phyloP scores from a whole-genome alignment of 2,797 vertebrate genomes.

The Sebastes wilsoni region DNA sequence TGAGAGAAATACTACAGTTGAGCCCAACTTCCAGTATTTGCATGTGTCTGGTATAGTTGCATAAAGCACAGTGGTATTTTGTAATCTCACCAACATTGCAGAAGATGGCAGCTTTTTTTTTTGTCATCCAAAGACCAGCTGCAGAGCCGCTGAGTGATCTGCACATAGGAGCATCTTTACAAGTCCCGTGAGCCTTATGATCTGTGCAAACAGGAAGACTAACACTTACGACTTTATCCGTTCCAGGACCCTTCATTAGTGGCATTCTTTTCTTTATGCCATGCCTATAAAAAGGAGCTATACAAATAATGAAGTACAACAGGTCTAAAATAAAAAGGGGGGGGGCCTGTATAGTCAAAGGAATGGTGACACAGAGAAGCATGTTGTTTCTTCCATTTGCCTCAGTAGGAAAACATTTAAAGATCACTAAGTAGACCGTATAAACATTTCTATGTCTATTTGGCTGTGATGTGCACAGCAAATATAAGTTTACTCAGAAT shows the following conservation, averaged over 20 bases:
- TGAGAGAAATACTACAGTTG: not conserved
- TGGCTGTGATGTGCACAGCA: not conserved
- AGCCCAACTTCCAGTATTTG: not conserved
- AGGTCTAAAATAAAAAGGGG: conserved; percentile 22
- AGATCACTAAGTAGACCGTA: not conserved
- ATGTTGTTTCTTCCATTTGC: conserved; percentile 5
- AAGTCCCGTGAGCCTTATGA: conserved; percentile 8
- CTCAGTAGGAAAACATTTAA: not conserved
- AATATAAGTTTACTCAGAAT: not conserved
- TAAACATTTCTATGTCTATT: not conserved
- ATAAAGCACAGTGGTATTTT: conserved; percentile 11
- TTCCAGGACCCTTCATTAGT: conserved; percentile 15
- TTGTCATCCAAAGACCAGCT: not conserved
- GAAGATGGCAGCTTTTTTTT: not conserved
- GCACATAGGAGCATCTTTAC: not conserved
- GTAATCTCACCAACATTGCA: conserved; percentile 8
- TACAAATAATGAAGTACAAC: conserved; percentile 54
- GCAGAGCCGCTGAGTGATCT: not conserved
- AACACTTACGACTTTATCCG: not conserved
- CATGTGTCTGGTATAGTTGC: not conserved
- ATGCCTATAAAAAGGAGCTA: conserved; percentile 61
- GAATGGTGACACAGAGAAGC: conserved; percentile 6
- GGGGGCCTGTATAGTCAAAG: conserved; percentile 14
- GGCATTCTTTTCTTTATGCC: conserved; percentile 43
- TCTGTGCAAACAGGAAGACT: conserved; percentile 37